A percentile compares a stretch with the other conserved stretches of the same genome.
Conservation (phyloP, 2,797 vertebrate species). For the Syngnathus acus region DNA sequence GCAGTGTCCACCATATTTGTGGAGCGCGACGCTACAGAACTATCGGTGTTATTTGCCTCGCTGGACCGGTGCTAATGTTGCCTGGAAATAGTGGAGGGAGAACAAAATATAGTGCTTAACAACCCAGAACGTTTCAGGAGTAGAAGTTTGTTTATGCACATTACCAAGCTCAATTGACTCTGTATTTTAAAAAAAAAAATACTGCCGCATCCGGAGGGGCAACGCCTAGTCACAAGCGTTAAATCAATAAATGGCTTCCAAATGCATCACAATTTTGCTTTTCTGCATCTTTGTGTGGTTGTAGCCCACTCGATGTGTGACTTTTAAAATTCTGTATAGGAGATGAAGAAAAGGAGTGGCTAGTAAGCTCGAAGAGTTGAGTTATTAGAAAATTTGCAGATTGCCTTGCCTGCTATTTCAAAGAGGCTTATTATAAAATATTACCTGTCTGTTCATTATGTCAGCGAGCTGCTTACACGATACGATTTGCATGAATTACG, state of each 20-base stretch:
- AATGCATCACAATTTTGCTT: no score
- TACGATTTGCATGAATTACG: slow-evolving; percentile 51
- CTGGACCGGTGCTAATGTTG: background rate
- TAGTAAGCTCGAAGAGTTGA: slow-evolving; percentile 1
- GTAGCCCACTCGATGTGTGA: background rate
- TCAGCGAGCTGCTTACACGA: slow-evolving; percentile 23
- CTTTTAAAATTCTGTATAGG: background rate
- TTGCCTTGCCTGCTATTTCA: background rate
- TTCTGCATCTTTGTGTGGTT: background rate
- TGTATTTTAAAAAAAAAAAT: background rate
- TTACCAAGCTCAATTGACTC: slow-evolving; percentile 4
- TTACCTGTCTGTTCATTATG: slow-evolving; percentile 25
- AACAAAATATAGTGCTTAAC: background rate
- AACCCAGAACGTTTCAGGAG: background rate
- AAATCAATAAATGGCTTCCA: background rate
- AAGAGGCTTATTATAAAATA: slow-evolving; percentile 12
- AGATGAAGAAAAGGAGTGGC: background rate
- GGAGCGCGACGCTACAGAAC: background rate
- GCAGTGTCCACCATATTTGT: background rate
- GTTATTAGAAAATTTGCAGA: background rate
- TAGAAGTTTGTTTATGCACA: background rate
- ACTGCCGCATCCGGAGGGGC: background rate
- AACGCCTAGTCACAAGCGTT: background rate
- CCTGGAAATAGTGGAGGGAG: background rate
- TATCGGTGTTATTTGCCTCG: background rate